phyloP scores from a whole-genome alignment of 2,113 vertebrate genomes.

The Gorsachius goisagi region DNA sequence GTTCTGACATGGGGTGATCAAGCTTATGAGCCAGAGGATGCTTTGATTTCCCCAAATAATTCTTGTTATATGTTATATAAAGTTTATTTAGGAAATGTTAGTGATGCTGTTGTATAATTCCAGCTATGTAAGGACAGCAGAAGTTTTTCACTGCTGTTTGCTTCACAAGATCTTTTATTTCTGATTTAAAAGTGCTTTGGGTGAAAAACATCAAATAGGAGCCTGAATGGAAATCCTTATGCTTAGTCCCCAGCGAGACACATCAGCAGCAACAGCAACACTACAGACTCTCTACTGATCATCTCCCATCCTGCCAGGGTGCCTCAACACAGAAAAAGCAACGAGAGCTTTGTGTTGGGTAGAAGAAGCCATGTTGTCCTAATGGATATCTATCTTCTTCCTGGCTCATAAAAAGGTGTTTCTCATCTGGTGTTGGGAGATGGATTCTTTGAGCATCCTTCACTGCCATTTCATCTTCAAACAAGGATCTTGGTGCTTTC shows the following conservation, averaged over 20 bases:
- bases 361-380: background rate
- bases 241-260: background rate
- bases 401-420: background rate
- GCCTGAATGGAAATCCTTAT: background rate
- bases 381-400: background rate
- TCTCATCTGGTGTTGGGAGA: background rate
- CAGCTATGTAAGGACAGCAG: background rate
- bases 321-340: background rate
- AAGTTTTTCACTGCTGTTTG: background rate
- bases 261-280: background rate
- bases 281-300: background rate
- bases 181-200: background rate
- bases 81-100: background rate
- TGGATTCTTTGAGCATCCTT: background rate
- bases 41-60: background rate
- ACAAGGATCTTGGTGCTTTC: background rate
- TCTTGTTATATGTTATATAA: background rate
- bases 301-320: background rate
- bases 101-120: background rate
- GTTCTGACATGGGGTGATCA: background rate
- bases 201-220: background rate
- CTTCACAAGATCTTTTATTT: background rate
- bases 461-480: background rate
- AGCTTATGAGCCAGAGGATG: background rate
- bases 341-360: background rate